Percentiles rank a stretch among this genome's conserved stretches.
These are phyloP conservation scores for Zaprionus africanus DNA, from an alignment of 1,140 invertebrate species.

Conservation along the genomic window DNA sequence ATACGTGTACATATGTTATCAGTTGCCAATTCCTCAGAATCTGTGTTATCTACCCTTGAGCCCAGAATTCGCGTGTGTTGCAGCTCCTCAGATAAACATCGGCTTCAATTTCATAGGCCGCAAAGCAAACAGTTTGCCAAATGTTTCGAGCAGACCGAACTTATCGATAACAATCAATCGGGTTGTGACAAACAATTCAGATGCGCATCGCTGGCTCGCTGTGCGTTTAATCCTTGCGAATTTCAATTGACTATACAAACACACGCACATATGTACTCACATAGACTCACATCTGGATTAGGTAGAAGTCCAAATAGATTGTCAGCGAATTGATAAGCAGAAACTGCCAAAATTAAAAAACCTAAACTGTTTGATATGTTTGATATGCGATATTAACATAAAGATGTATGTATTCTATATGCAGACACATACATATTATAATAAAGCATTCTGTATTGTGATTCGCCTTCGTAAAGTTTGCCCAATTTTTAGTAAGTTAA, in stretches of 20 bases:
- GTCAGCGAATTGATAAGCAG: constrained; percentile 65
- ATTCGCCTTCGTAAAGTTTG: no score
- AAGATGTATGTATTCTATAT: neutral
- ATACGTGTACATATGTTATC: neutral
- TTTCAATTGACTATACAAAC: constrained; percentile 48
- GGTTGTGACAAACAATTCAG: constrained; percentile 56
- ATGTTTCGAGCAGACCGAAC: constrained; percentile 53
- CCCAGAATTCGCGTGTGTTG: constrained; percentile 20
- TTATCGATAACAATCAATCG: constrained; percentile 57
- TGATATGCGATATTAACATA: neutral
- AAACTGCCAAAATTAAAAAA: constrained; percentile 62
- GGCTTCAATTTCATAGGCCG: constrained; percentile 78
- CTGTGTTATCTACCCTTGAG: neutral
- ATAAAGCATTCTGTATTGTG: no score
- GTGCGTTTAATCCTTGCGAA: constrained; percentile 77
- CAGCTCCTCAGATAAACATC: constrained; percentile 63
- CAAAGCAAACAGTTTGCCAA: constrained; percentile 73
- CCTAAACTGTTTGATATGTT: constrained; percentile 69
- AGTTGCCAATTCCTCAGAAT: neutral
- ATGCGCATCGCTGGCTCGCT: constrained; percentile 68
- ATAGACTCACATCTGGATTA: constrained; percentile 16
- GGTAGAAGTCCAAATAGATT: constrained; percentile 53
- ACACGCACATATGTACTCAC: constrained; percentile 24
- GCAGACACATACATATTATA: neutral
- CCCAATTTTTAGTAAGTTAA: no score